Base-by-base conservation (phyloP, 1,140 invertebrate species). In the Zaprionus davidi region DNA sequence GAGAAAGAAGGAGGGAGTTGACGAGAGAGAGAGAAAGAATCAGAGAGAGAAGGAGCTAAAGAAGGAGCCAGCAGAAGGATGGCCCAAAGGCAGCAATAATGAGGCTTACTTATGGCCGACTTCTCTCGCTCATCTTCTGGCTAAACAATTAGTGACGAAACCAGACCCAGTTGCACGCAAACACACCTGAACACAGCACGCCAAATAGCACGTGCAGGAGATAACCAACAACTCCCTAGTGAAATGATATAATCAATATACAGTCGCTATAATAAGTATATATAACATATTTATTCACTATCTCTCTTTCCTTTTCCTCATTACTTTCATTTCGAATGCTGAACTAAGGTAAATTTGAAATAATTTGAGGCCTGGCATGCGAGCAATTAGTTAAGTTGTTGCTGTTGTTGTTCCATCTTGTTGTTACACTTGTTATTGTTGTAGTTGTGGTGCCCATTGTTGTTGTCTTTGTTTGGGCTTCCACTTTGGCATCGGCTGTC, bases 311-410 rank as follows among this genome's bases (percentile, higher is more conserved):
- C 60, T 20, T 11, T 24, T 9, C 15, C 58, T 46, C n/a, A 38
- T 60, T 41, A 62, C 17, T 22, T 63, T 63, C 41, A 15, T 63
- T 53, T 24, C 49, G 51, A 17, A 26, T 51, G 15, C 28, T 38
- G 53, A 66, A 57, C 64, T 57, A 67, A 67, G 62, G 65, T 38
- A 65, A 76, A 82, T 83, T 73, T 69, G 59, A 65, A 81, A 81
- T 65, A 71, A 64, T 81, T 71, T 76, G 49, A 64, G 68, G 63
- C 24, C 76, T 59, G 57, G 55, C 57, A n/a, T 46, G 51, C 12
- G 20, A 22, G 80, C 75, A 79, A 82, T 81, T 81, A 81, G 78
- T 44, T 41, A 51, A 51, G 34, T 62, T 65, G 56, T 63, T 63
- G 46, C 46, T 73, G 34, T 62, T 26, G 28, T 20, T 26, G 12